These are phyloP conservation scores for Thecocarcelia acutangulata DNA, from an alignment of 2,888 invertebrate genomes.

Conservation along the genomic window DNA sequence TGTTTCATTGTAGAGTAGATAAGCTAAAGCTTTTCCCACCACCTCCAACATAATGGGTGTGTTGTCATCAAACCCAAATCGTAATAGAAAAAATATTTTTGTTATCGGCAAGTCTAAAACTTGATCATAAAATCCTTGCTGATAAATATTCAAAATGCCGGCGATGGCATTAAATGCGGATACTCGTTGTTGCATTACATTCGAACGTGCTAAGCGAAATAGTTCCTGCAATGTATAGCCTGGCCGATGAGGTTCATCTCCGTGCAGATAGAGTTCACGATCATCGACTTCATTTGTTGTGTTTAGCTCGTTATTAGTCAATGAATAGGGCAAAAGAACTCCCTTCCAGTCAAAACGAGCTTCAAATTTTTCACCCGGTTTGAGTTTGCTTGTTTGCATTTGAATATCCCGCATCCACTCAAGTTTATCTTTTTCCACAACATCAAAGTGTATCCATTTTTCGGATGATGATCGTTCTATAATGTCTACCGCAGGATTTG, in stretches of 20 bases:
- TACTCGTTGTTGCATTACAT: conserved; percentile 91
- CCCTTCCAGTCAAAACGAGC: conserved; percentile 93
- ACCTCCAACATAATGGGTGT: conserved; percentile 87
- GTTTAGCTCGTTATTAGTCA: conserved; percentile 13
- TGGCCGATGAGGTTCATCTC: conserved; percentile 93
- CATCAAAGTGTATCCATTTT: conserved; percentile 92
- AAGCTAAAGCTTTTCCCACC: conserved; percentile 88
- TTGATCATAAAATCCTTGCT: conserved; percentile 89
- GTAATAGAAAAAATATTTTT: conserved; percentile 89
- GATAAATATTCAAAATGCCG: conserved; percentile 88
- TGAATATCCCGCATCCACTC: conserved; percentile 91
- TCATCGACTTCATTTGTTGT: conserved; percentile 78
- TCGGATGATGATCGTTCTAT: conserved; percentile 84
- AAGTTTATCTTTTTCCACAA: conserved; percentile 92
- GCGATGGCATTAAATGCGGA: conserved; percentile 90
- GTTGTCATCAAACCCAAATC: conserved; percentile 93
- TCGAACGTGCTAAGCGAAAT: conserved; percentile 89
- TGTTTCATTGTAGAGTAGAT: conserved; percentile 88
- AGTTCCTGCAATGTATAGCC: conserved; percentile 95
- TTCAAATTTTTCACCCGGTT: conserved; percentile 86
- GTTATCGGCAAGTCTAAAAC: conserved; percentile 88
- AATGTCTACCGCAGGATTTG: conserved; percentile 83
- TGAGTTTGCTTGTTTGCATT: conserved; percentile 84
- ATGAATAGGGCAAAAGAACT: conserved; percentile 86
- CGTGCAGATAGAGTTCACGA: conserved; percentile 93